Evolutionary conservation across 1,140 invertebrate species (phyloP), one percentile per base, ranked within the genome.

Genomic region (Trichonephila inaurata): DNA sequence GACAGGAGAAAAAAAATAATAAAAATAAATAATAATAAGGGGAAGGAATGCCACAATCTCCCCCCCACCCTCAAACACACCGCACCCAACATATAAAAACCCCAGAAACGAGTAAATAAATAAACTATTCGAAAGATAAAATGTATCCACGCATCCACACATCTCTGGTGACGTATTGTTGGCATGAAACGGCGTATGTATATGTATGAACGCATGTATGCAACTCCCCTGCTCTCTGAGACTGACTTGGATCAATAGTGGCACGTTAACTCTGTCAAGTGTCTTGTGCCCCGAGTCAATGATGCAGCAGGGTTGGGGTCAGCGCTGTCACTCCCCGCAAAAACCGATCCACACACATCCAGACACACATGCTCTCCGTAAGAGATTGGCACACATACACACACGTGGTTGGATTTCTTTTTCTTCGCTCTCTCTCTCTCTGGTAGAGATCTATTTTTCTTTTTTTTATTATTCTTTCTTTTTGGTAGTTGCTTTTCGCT

Each of bases 181-280:
- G 89, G 77, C 89, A 83, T 24, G 66, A 69, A 58, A 58, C 81
- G 60, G 60, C 51, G 81, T 72, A 92, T 92, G 91, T 69, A 60
- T 86, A 92, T 86, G 91, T 92, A 92, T 92, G 28, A 69, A 58
- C 58, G 33, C 91, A 91, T 83, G 89, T 58, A 81, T 77, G 72
- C 89, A 44, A 33, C 18, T 6, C n/a, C 24, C 33, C 6, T n/a
- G 62, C 19, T 21, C 33, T 64, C 21, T 66, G 64, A 66, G 91
- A 86, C 62, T 88, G 86, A 81, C 66, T 82, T 28, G 92, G 92
- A 93, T 93, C 92, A 93, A 93, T 93, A 93, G 69, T 83, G 82
- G 82, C 91, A 92, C 92, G 92, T 93, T 93, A 89, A 82, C 92
- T 93, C 83, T 89, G 92, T 93, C 92, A 93, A 93, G 92, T 93